Evolutionary conservation across 1,140 invertebrate species (phyloP).

Genomic region (Temnothorax longispinosus): DNA sequence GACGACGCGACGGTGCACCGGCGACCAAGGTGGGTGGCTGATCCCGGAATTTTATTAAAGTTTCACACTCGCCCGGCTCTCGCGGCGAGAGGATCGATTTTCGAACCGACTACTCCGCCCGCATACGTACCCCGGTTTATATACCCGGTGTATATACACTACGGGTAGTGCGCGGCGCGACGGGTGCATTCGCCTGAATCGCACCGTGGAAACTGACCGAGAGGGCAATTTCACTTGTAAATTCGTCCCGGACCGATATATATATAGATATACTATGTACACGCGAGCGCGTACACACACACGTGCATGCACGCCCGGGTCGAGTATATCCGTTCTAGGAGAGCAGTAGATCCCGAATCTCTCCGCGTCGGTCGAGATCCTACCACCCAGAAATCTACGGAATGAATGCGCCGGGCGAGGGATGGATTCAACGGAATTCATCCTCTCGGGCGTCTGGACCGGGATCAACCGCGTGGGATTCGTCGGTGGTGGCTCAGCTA

Average conservation of each 20-base stretch:
- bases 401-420: constrained; percentile 59
- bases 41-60: constrained; percentile 67
- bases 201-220: constrained; percentile 64
- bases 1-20: neutral
- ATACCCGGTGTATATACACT: constrained; percentile 36
- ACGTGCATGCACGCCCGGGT: neutral
- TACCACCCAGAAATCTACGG: constrained; percentile 61
- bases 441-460: constrained; percentile 31
- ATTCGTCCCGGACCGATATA: constrained; percentile 48
- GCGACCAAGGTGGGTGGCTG: neutral
- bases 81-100: constrained; percentile 57
- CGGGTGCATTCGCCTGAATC: constrained; percentile 41
- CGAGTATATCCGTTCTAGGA: constrained; percentile 33
- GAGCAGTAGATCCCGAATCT: constrained; percentile 35
- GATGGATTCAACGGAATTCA: constrained; percentile 47
- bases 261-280: neutral
- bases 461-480: constrained; percentile 28
- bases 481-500: neutral
- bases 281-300: too few species aligned
- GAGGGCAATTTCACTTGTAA: constrained; percentile 75
- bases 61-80: constrained; percentile 60
- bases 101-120: constrained; percentile 53
- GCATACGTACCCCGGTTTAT: constrained; percentile 51
- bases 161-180: neutral
- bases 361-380: constrained; percentile 33